Base-by-base conservation (phyloP, 2,113 vertebrate genomes). In the Empidonax traillii region DNA sequence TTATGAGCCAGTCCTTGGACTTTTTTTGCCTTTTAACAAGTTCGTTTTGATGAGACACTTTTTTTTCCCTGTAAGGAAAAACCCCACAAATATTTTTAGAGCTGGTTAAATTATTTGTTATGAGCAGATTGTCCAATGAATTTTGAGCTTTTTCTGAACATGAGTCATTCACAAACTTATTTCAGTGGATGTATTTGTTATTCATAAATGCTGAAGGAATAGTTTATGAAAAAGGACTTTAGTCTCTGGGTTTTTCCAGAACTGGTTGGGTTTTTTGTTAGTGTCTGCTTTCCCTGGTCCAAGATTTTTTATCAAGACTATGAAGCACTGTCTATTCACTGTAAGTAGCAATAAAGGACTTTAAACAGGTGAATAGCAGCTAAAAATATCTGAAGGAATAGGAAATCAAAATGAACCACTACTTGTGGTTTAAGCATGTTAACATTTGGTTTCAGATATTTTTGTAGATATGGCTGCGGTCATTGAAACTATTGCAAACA, bases 61-160 rank as follows among this genome's bases (percentile, higher is more conserved):
- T 67, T 73, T 85, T 82, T 88, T 25, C 85, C 93, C 90, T 74
- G 47, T 94, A 94, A 96, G 79, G 93, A 96, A 88, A 96, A 94
- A 39, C 12, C 31, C 76, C 49, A 59, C 46, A 93, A 75, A 94
- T 96, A 93, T 94, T 93, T 96, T 90, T 93, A 93, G 92, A 95
- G 27, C 39, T 76, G 73, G 58, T 93, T 82, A 92, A 85, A 94
- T 95, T 95, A 72, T 96, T 93, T 96, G 67, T 85, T 89, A 79
- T 85, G 73, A 92, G 85, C 73, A 46, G 71, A 92, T 58, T 76
- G 80, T 84, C 90, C 93, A 89, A 43, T 87, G 86, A 90, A 86
- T 94, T 68, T 81, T 89, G 69, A 18, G 18, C 69, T 96, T 95
- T 88, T 96, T 53, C 66, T 93, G 66, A 75, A 89, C 43, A 58